Evolutionary conservation across 2,797 vertebrate genomes (phyloP).

Genomic region (Agapornis canus): DNA sequence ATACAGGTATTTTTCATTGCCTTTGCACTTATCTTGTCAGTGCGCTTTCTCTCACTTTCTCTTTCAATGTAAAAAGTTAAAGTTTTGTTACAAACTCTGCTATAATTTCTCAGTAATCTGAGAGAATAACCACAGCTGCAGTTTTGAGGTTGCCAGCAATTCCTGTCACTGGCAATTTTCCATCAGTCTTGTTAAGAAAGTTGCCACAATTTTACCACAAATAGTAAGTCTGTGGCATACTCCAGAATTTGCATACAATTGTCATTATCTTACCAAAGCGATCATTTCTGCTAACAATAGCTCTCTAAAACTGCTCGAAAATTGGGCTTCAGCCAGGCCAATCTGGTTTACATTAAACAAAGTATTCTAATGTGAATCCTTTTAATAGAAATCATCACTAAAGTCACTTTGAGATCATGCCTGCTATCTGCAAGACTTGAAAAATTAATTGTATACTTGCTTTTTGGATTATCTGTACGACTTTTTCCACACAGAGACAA

Average conservation of each 20-base stretch:
- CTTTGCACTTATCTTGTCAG: background rate
- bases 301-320: constrained; percentile 29
- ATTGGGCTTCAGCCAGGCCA: constrained; percentile 1
- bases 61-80: constrained; percentile 29
- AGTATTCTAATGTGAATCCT: constrained; percentile 52
- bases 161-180: constrained; percentile 75
- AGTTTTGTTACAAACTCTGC: constrained; percentile 60
- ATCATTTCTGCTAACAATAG: constrained; percentile 64
- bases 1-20: background rate
- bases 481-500: background rate
- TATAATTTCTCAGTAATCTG: constrained; percentile 71
- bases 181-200: constrained; percentile 63
- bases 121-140: constrained; percentile 73
- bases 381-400: constrained; percentile 56
- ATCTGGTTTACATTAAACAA: constrained; percentile 50
- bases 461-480: constrained; percentile 34
- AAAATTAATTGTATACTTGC: constrained; percentile 25
- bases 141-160: constrained; percentile 73
- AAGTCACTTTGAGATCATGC: constrained; percentile 44
- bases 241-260: constrained; percentile 75
- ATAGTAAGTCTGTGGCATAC: constrained; percentile 62
- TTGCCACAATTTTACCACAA: constrained; percentile 74
- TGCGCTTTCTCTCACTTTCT: background rate
- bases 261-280: constrained; percentile 44
- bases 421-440: constrained; percentile 3